A percentile compares a stretch with the other conserved stretches of the same genome.
Evolutionary conservation across 2,113 vertebrate species (phyloP).

Genomic region (Beaufortia kweichowensis): DNA sequence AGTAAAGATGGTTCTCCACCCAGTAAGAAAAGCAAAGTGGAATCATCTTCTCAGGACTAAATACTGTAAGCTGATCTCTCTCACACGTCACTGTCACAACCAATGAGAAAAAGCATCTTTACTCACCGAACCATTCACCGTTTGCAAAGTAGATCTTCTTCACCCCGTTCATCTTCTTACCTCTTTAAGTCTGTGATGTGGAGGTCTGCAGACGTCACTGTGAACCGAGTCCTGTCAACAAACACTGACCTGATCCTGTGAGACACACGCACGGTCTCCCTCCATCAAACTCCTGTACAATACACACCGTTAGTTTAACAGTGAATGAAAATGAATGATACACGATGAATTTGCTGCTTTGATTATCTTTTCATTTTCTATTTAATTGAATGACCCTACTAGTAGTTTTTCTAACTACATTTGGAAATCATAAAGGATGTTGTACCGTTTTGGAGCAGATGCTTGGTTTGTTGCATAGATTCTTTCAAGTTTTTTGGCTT

Average conservation of each 20-base stretch:
- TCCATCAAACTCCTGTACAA: background rate
- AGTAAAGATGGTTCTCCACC: conserved; percentile 85
- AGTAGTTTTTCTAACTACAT: conserved; percentile 17
- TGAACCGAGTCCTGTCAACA: conserved; percentile 41
- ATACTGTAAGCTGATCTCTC: conserved; percentile 71
- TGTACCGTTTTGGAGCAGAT: conserved; percentile 74
- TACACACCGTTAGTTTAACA: conserved; percentile 80
- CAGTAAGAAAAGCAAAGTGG: conserved; percentile 93
- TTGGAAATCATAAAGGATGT: background rate
- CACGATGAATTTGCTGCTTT: conserved; percentile 90
- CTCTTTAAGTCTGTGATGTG: background rate
- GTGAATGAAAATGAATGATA: conserved; percentile 80
- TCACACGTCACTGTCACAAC: conserved; percentile 41
- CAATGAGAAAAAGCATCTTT: conserved; percentile 18
- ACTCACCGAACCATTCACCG: conserved; percentile 21
- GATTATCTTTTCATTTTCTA: conserved; percentile 58
- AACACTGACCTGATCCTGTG: conserved; percentile 69
- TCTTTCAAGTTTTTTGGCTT: conserved; percentile 69
- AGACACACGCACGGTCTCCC: conserved; percentile 31
- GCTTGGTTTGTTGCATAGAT: conserved; percentile 69
- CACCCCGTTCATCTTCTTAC: conserved; percentile 19
- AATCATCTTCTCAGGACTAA: conserved; percentile 89
- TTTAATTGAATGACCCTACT: conserved; percentile 14
- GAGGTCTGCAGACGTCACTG: conserved; percentile 13
- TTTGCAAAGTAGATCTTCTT: conserved; percentile 31